Evolutionary conservation across 30 jellyfish, hydroid and myxozoan species (phyloP), one percentile per base, ranked within the genome.

Genomic region (Catostylus mosaicus): DNA sequence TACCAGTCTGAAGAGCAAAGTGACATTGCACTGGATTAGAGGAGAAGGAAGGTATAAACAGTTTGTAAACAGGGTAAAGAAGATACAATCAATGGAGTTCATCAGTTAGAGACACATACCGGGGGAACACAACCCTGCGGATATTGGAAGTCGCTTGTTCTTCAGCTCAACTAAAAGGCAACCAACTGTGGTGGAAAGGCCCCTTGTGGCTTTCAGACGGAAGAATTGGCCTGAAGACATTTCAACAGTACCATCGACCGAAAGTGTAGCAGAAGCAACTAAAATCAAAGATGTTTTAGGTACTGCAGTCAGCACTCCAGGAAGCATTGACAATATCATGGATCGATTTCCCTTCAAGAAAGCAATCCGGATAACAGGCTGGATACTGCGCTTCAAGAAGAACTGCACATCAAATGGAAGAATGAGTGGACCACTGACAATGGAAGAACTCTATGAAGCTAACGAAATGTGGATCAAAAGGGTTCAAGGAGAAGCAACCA

Each of bases 31-130:
- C 60, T 73, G 91, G 96, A 75, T 89, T 26, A 46, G 51, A 40
- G 91, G 91, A 12, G 88, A 67, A 46, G 88, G 83, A 29, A 33
- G 50, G 30, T 87, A 77, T 37, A 79, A 73, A 37, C 90, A 82
- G 75, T 89, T 82, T 62, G 97, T 82, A 0, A 83, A 89, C 61
- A 50, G 91, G 36, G 92, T 89, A 12, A 67, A 56, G 51, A 83
- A 89, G 70, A 89, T 81, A 9, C 30, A 30, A 34, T 14, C 48
- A 59, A 89, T 82, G 40, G 74, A 51, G 9, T 61, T 14, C 67
- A 38, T 89, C 45, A 67, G 30, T 18, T 89, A 96, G 96, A 63
- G 91, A 67, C 71, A 86, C n/a, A 64, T 73, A 3, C 77, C 83
- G 10, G 40, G 71, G 0, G 78, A 84, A 22, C 35, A 57, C 1